phyloP scores from a whole-genome alignment of 2,113 vertebrate genomes.

The Gyps fulvus region DNA sequence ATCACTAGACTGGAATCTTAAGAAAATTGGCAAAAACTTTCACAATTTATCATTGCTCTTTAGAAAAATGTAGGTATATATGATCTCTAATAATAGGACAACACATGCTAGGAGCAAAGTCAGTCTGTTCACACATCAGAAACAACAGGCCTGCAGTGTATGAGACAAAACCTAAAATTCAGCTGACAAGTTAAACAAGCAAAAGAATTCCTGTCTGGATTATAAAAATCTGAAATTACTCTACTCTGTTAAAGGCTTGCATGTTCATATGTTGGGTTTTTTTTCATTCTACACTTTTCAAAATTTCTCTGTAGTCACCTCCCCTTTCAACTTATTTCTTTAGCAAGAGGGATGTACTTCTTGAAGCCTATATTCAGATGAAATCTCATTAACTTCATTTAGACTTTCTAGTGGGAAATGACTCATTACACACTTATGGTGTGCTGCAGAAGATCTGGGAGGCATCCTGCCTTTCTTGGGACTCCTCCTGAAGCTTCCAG shows the following conservation, averaged over 20 bases:
- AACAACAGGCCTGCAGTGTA: rapidly evolving
- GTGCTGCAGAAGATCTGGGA: background rate
- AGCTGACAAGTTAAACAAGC: background rate
- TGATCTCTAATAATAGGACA: background rate
- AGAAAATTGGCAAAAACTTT: background rate
- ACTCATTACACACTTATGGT: rapidly evolving
- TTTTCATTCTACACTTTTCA: background rate
- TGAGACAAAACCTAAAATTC: background rate
- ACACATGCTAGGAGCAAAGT: background rate
- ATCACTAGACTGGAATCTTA: background rate
- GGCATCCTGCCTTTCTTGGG: background rate
- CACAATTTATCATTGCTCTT: background rate
- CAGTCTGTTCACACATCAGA: background rate
- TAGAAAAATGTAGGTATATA: background rate
- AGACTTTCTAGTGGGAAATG: background rate
- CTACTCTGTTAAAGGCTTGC: background rate
- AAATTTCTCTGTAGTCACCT: background rate
- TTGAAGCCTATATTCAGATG: background rate
- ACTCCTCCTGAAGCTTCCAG: background rate
- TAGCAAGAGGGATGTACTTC: rapidly evolving
- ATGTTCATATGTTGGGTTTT: background rate
- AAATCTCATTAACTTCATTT: background rate
- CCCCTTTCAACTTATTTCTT: background rate
- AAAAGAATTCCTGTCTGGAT: background rate
- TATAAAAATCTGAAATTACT: background rate